Conservation (phyloP, 1,140 invertebrate species). For the Megathymus violae region DNA sequence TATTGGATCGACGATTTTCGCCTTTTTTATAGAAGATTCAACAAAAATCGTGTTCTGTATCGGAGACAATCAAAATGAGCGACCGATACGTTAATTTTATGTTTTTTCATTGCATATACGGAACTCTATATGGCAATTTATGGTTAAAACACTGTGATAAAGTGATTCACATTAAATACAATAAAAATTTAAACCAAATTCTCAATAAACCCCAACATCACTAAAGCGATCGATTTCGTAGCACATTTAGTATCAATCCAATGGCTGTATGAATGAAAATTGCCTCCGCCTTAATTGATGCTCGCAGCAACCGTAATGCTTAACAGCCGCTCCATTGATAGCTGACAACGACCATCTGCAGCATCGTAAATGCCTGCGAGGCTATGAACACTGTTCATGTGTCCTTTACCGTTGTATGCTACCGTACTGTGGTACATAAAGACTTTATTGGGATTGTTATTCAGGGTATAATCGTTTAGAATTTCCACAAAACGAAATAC, state of each 20-base stretch:
- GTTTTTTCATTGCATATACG: too few relatives aligned
- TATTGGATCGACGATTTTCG: too few relatives aligned
- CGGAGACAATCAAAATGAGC: too few relatives aligned
- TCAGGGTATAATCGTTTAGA: neutral
- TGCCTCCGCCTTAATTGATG: conserved; percentile 28
- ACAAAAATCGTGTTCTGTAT: too few relatives aligned
- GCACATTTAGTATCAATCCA: conserved; percentile 23
- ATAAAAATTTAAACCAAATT: neutral
- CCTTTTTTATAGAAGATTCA: too few relatives aligned
- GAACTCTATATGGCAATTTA: neutral
- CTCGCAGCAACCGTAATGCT: conserved; percentile 25
- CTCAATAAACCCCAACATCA: neutral
- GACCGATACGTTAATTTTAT: too few relatives aligned
- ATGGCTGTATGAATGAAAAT: conserved; percentile 22
- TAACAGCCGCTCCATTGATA: conserved; percentile 25
- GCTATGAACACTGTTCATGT: conserved; percentile 4
- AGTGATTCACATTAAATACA: neutral
- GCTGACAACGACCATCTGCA: conserved; percentile 17
- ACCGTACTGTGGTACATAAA: conserved; percentile 11
- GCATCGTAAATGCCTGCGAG: conserved; percentile 22
- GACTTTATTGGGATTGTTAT: conserved; percentile 13
- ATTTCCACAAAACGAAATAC: conserved; percentile 1
- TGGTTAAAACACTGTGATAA: neutral
- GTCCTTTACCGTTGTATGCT: conserved; percentile 21
- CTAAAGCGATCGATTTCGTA: neutral